A percentile compares a stretch with the other conserved stretches of the same genome.
phyloP scores from a whole-genome alignment of 1,140 invertebrate species.

The Meteorus sp. region DNA sequence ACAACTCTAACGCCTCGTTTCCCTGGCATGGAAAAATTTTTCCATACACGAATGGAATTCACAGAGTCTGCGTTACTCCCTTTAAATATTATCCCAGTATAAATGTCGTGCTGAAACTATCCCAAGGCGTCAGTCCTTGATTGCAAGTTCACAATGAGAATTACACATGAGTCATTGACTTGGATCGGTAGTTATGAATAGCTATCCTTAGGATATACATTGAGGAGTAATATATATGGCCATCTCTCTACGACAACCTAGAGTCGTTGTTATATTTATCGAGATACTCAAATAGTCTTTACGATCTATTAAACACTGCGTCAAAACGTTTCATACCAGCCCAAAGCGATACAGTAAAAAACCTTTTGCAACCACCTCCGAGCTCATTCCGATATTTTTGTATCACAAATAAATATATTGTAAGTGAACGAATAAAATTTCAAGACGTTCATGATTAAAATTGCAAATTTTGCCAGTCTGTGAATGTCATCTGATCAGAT shows the following conservation, averaged over 20 bases:
- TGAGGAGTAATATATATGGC: slow-evolving; percentile 23
- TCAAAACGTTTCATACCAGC: slow-evolving; percentile 45
- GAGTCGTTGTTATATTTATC: slow-evolving; percentile 58
- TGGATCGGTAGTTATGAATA: not conserved
- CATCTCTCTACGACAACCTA: slow-evolving; percentile 35
- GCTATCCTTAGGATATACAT: slow-evolving; percentile 16
- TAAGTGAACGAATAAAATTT: no score
- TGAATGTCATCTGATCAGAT: no score
- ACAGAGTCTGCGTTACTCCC: no score
- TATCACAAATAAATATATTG: slow-evolving; percentile 18
- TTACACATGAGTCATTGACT: slow-evolving; percentile 11
- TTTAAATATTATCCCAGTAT: no score
- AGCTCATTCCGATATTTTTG: slow-evolving; percentile 30
- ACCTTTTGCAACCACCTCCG: slow-evolving; percentile 14
- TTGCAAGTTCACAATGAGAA: not conserved
- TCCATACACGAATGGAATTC: no score
- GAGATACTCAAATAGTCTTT: slow-evolving; percentile 56
- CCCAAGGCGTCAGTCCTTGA: no score
- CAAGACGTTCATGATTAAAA: no score
- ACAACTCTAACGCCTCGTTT: no score
- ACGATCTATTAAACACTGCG: slow-evolving; percentile 57
- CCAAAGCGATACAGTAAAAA: slow-evolving; percentile 31
- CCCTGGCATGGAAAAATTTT: no score
- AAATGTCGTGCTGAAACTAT: no score
- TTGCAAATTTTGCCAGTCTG: no score